Evolutionary conservation across 2,888 invertebrate genomes (phyloP), one percentile per base, ranked within the genome.

Genomic region (Ganaspis brasiliensis): DNA sequence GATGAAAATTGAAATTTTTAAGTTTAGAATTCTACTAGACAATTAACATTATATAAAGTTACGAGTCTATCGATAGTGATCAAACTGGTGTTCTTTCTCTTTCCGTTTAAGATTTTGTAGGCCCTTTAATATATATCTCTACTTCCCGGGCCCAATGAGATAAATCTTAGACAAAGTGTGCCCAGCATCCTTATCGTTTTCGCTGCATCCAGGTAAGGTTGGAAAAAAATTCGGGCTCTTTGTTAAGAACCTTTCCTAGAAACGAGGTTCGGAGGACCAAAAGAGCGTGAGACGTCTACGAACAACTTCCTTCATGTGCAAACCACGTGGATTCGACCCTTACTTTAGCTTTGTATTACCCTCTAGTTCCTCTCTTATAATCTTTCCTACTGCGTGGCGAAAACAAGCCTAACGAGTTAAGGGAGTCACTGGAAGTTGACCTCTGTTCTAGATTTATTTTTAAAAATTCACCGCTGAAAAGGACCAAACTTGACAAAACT

Each of bases 321-420:
- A 19, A 63, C 40, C 63, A 63, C 40, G 67, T 67, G 67, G 21
- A 67, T 67, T 63, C 24, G 67, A 67, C 67, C 67, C 67, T 45
- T 45, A 45, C 21, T 67, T 67, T n/a, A 45, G 45, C 40, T 67
- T 67, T 45, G 45, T 67, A 67, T 40, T 45, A 45, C 67, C 24
- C 67, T 45, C 45, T 40, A 40, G 45, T 45, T 35, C 19, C 16
- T 61, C 19, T 37, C 35, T 19, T 12, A 37, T 35, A 37, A 31
- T 35, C 8, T 37, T 35, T 19, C 24, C 12, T 16, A 35, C 10
- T 40, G 63, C 40, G 40, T 9, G 21, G 40, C 21, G 67, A 45
- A 67, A 67, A 67, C 45, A 45, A 67, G 67, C 24, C 45, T 24
- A 67, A 67, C 67, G 67, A 67, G 67, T 67, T 67, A 67, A 67